Base-by-base conservation (phyloP, 2,888 invertebrate genomes). In the Tinea trinotella region DNA sequence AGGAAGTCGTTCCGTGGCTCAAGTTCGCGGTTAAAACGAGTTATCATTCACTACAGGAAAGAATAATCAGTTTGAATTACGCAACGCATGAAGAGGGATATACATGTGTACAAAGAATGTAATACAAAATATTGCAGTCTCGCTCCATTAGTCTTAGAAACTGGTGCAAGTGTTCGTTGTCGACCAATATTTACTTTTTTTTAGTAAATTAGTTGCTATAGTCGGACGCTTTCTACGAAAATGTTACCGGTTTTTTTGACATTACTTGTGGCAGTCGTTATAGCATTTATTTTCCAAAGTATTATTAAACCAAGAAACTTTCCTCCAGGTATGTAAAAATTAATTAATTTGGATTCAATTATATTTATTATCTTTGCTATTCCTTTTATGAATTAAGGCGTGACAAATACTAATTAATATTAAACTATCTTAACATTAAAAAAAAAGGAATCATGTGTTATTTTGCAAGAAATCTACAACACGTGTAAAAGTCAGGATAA, bases 251-350 rank as follows among this genome's bases (percentile, higher is more conserved):
- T 48, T 49, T 54, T 60, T 13, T 46, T 63, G 36, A 53, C 61
- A 48, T 52, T 65, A 56, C 56, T 59, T 52, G 50, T 64, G 30
- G 56, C 66, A 22, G 57, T 61, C 17, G 61, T 63, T 18, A 55
- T 60, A 52, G 58, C 60, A 12, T 64, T 9, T 52, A 62, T 17
- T 7, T 64, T 30, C 20, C 62, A 10, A 15, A 61, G 62, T 44
- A 68, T 71, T 18, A 64, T 64, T 19, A 86, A 82, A 60, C 88
- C 88, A 0, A 70, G 64, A 57, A 75, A 76, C 53, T 88, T 73
- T 66, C 88, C 88, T 1, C 88, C 88, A 62, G 88, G 88, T 88
- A 70, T 30, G 30, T 30, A n/a, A 2, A 30, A 30, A n/a, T n/a
- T n/a, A n/a, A n/a, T n/a, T n/a, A n/a, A n/a, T n/a, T n/a, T n/a